A percentile compares a stretch with the other conserved stretches of the same genome.
phyloP scores from a whole-genome alignment of 2,113 vertebrate species.

The Ochotona princeps region DNA sequence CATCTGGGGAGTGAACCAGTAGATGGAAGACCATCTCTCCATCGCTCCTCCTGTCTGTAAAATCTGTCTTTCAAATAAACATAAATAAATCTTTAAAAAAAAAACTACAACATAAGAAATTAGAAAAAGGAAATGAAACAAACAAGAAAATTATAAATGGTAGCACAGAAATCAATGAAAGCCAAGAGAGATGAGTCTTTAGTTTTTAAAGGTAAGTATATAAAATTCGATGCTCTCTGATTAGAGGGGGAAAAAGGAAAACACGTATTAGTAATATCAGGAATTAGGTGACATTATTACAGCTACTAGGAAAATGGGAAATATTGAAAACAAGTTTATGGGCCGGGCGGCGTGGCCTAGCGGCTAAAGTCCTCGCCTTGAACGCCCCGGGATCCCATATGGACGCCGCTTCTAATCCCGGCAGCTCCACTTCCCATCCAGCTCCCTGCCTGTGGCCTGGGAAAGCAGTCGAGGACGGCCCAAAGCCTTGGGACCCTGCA shows the following conservation, averaged over 20 bases:
- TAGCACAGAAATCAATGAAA: not conserved
- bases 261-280: not conserved
- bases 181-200: not conserved
- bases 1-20: too few species aligned
- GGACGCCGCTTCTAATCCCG: too few species aligned
- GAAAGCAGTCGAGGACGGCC: too few species aligned
- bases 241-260: not conserved
- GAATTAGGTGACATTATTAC: not conserved
- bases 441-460: too few species aligned
- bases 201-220: not conserved
- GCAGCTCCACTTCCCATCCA: too few species aligned
- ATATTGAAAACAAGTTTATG: not conserved
- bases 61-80: too few species aligned
- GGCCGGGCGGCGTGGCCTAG: too few species aligned
- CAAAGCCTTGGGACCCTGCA: too few species aligned
- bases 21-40: too few species aligned
- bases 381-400: too few species aligned
- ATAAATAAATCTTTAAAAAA: not conserved
- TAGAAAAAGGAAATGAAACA: not conserved
- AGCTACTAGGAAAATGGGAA: not conserved
- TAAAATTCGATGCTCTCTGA: not conserved
- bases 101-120: not conserved
- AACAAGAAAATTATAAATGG: constrained; percentile 20
- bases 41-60: too few species aligned
- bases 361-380: too few species aligned